Evolutionary conservation across 2,888 invertebrate genomes (phyloP).

Genomic region (Pandemis corylana): DNA sequence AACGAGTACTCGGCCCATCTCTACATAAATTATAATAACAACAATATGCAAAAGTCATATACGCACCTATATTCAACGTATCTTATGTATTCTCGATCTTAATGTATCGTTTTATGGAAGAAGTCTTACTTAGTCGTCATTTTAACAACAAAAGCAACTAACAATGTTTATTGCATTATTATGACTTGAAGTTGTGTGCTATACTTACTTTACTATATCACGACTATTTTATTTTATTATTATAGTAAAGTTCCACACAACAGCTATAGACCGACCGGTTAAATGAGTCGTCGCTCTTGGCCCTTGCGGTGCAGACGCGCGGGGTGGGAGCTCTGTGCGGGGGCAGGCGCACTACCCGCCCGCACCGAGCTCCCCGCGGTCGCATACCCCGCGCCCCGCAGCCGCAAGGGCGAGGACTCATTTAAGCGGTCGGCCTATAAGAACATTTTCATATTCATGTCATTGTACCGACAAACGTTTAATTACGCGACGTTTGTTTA

Average conservation of each 20-base stretch:
- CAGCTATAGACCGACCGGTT: too few relatives aligned
- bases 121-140: background rate
- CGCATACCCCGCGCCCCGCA: too few relatives aligned
- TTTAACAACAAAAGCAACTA: slow-evolving; percentile 10
- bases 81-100: background rate
- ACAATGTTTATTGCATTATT: background rate
- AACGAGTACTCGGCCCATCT: too few relatives aligned
- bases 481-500: background rate
- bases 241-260: background rate
- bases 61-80: background rate
- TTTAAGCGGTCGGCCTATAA: too few relatives aligned
- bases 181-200: background rate
- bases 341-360: too few relatives aligned
- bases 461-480: background rate
- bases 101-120: background rate
- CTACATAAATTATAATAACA: background rate
- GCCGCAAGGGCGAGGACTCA: too few relatives aligned
- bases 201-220: slow-evolving; percentile 7
- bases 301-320: too few relatives aligned
- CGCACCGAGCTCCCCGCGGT: too few relatives aligned
- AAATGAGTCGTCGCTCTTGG: too few relatives aligned
- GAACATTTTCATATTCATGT: background rate
- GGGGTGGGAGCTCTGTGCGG: too few relatives aligned
- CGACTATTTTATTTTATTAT: background rate
- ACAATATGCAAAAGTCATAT: background rate